Evolutionary conservation across 2,888 invertebrate genomes (phyloP).

Genomic region (Coecobrya sp.): DNA sequence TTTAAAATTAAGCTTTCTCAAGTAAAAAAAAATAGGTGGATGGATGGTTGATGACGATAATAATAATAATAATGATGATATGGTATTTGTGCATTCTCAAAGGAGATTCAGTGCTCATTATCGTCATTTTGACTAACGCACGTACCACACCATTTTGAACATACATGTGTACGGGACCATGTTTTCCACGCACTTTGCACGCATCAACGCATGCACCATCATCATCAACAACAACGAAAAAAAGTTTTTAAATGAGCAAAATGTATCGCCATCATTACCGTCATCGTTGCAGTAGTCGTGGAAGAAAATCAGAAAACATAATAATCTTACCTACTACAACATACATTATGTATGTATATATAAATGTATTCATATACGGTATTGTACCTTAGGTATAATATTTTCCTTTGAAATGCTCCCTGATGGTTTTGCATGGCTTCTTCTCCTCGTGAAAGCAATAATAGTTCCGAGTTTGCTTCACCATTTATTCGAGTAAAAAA

Average conservation of each 20-base stretch:
- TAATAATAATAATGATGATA: constrained; percentile 1
- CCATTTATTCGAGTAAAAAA: constrained; percentile 4
- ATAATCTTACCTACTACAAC: not conserved
- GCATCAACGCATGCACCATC: constrained; percentile 30
- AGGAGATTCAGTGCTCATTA: constrained; percentile 52
- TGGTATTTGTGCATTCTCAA: constrained; percentile 4
- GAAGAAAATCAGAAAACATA: not conserved
- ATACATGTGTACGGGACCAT: not conserved
- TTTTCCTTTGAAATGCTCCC: not conserved
- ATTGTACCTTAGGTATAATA: not conserved
- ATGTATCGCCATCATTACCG: constrained; percentile 29
- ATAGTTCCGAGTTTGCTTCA: not conserved
- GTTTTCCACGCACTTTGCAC: constrained; percentile 41
- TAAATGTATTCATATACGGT: too few species aligned
- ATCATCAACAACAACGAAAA: not conserved
- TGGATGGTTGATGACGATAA: not conserved
- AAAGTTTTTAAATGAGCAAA: constrained; percentile 42
- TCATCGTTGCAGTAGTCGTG: not conserved
- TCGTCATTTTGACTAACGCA: constrained; percentile 51
- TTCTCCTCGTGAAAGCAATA: constrained; percentile 35
- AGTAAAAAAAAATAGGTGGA: not conserved
- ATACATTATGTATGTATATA: too few species aligned
- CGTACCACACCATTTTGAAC: not conserved
- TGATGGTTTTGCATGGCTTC: not conserved
- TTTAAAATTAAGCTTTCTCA: constrained; percentile 3